phyloP scores from a whole-genome alignment of 2,113 vertebrate genomes.

The Strigops habroptila region DNA sequence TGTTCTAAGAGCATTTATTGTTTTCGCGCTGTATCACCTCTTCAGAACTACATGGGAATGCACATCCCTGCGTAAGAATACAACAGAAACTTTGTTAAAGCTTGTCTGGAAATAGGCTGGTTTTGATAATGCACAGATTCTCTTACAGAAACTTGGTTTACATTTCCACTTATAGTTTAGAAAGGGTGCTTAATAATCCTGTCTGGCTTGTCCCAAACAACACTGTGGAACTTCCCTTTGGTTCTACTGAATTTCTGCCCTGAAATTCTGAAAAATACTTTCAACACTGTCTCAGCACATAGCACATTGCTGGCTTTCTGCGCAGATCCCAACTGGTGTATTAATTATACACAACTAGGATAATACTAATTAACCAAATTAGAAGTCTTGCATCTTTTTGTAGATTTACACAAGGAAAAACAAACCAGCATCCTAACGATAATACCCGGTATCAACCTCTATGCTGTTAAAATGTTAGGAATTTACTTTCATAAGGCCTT shows the following conservation, averaged over 20 bases:
- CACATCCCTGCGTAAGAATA: neutral
- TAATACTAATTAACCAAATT: neutral
- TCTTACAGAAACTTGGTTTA: neutral
- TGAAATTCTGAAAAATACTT: too few relatives aligned
- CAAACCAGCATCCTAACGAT: neutral
- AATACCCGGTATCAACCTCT: neutral
- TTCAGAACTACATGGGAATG: neutral
- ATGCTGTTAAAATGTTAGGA: neutral
- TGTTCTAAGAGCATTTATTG: neutral
- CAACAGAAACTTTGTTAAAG: neutral
- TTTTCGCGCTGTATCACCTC: neutral
- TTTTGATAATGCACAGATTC: neutral
- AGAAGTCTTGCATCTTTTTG: constrained; percentile 11
- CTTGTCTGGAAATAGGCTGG: neutral
- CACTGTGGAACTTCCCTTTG: neutral
- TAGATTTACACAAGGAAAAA: neutral
- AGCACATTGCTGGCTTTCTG: neutral
- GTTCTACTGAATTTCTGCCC: neutral
- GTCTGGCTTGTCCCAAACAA: neutral
- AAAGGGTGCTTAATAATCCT: neutral
- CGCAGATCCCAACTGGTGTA: neutral
- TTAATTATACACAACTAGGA: neutral
- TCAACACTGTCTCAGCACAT: neutral
- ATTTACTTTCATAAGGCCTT: neutral
- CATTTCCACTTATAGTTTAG: neutral